A percentile compares a stretch with the other conserved stretches of the same genome.
Evolutionary conservation across 2,113 vertebrate species (phyloP).

Genomic region (Theristicus caerulescens): DNA sequence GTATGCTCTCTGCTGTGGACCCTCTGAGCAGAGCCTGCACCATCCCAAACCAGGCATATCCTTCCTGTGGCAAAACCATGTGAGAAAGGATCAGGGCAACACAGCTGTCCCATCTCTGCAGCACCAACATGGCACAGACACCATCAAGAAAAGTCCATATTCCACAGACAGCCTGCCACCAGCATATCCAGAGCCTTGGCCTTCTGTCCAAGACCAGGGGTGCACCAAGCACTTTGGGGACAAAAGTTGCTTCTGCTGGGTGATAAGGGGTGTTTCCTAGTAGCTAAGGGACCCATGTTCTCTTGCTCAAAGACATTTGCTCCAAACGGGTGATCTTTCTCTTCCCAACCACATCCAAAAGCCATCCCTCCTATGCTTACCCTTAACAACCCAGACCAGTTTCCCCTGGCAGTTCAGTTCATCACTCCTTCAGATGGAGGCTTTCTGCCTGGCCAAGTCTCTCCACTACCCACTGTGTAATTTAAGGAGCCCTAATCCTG

Average conservation of each 20-base stretch:
- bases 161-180: neutral
- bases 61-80: neutral
- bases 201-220: neutral
- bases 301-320: neutral
- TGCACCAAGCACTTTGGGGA: neutral
- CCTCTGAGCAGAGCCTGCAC: neutral
- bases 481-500: neutral
- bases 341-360: neutral
- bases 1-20: neutral
- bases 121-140: neutral
- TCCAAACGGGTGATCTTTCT: neutral
- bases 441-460: neutral
- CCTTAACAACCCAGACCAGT: neutral
- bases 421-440: neutral
- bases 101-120: neutral
- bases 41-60: neutral
- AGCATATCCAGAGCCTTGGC: neutral
- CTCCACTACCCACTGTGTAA: neutral
- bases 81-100: neutral
- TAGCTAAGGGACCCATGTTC: neutral
- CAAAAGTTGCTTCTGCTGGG: neutral
- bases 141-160: neutral
- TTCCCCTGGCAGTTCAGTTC: neutral
- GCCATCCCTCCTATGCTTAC: neutral
- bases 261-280: neutral